Evolutionary conservation across 1,140 invertebrate genomes (phyloP).

Genomic region (Steinernema khuongi): DNA sequence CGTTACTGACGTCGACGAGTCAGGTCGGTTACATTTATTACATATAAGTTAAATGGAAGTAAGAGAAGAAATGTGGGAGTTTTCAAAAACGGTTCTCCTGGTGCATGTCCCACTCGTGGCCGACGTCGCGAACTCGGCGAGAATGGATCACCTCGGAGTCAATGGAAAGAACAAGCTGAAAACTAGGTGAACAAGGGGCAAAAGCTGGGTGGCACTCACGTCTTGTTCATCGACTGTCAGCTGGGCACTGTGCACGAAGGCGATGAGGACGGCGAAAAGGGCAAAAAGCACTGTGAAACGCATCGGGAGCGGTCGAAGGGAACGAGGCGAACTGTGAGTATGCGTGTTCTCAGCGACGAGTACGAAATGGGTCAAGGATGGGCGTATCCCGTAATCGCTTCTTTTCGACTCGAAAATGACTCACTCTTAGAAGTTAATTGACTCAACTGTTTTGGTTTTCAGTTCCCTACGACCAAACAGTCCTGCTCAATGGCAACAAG

Average conservation of each 20-base stretch:
- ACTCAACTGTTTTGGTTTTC: neutral
- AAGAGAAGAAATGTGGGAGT: neutral
- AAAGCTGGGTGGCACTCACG: neutral
- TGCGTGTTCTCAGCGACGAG: neutral
- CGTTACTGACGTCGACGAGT: neutral
- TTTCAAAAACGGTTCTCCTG: neutral
- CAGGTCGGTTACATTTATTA: neutral
- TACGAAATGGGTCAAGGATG: conserved; percentile 12
- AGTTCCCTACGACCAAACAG: neutral
- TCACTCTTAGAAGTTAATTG: too few relatives aligned
- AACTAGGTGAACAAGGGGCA: neutral
- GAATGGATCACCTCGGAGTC: conserved; percentile 2
- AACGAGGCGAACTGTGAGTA: neutral
- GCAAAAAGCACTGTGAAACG: too few relatives aligned
- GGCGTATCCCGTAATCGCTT: neutral
- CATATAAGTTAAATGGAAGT: too few relatives aligned
- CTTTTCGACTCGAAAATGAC: neutral
- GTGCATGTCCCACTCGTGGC: neutral
- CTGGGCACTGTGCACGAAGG: too few relatives aligned
- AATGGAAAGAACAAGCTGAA: neutral
- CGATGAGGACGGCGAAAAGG: too few relatives aligned
- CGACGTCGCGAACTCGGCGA: neutral
- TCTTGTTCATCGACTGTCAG: neutral
- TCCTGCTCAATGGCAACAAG: neutral
- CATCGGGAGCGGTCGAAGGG: too few relatives aligned